Percentiles rank a stretch among this genome's conserved stretches.
Evolutionary conservation across 2,113 vertebrate genomes (phyloP).

Genomic region (Aptenodytes patagonicus): DNA sequence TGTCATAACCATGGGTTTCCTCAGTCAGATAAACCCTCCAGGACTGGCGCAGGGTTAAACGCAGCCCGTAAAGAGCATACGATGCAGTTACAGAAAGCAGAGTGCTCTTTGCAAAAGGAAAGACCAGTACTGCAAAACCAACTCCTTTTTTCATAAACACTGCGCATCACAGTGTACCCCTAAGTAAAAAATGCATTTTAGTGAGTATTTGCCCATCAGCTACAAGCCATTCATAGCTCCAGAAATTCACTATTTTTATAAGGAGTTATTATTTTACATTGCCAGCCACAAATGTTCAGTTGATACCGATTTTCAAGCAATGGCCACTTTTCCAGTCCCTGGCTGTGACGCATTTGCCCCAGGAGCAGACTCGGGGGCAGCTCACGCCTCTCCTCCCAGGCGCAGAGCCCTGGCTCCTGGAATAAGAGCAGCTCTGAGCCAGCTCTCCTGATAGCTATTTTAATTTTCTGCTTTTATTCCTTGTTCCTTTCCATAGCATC

Average conservation of each 20-base stretch:
- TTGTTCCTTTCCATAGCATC: not conserved
- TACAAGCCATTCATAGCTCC: not conserved
- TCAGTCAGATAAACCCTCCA: not conserved
- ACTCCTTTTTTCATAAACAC: not conserved
- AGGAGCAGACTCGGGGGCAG: not conserved
- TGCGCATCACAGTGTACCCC: not conserved
- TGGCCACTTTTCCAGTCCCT: not conserved
- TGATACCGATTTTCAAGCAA: not conserved
- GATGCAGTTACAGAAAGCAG: not conserved
- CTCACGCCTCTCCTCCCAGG: not conserved
- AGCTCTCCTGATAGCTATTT: not conserved
- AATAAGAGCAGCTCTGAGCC: not conserved
- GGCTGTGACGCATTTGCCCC: not conserved
- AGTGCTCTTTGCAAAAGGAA: not conserved
- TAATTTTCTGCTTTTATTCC: not conserved
- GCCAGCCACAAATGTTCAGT: not conserved
- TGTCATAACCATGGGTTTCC: fast-evolving
- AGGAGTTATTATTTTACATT: not conserved
- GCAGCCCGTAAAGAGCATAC: not conserved
- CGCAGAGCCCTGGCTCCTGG: not conserved
- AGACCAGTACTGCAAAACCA: not conserved
- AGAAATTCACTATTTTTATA: not conserved
- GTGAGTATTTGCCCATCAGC: not conserved
- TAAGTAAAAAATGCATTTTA: not conserved
- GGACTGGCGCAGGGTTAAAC: not conserved